A percentile compares a stretch with the other conserved stretches of the same genome.
Evolutionary conservation across 2,888 invertebrate genomes (phyloP).

Genomic region (Polydrusus tereticollis): DNA sequence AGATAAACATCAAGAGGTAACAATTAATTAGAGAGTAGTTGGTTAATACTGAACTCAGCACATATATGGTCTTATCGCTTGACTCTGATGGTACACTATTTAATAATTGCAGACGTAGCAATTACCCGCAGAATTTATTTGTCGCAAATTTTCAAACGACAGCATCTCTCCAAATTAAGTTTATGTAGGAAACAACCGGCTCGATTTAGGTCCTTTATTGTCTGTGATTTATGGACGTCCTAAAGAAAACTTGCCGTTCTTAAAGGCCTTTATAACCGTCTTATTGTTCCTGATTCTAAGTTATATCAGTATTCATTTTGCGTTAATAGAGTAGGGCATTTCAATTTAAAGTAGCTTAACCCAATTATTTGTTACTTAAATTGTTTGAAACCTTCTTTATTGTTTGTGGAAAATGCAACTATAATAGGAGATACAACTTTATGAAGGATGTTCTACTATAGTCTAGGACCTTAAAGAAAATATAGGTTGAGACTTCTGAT

Average conservation of each 20-base stretch:
- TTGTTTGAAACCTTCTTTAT: not conserved
- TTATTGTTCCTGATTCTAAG: not conserved
- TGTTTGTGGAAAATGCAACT: no score
- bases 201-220: not conserved
- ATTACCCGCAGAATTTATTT: not conserved
- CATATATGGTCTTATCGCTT: no score
- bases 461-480: no score
- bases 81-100: no score
- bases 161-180: not conserved
- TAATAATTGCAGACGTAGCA: not conserved
- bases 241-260: not conserved
- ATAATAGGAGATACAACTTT: no score
- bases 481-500: no score
- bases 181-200: not conserved
- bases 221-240: not conserved
- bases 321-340: not conserved
- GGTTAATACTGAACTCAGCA: no score
- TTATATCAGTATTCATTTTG: not conserved
- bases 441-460: no score
- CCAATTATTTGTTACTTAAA: not conserved
- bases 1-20: no score
- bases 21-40: no score
- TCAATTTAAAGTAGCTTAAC: not conserved
- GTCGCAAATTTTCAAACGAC: not conserved
- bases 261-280: not conserved